Evolutionary conservation across 2,113 vertebrate genomes (phyloP), one percentile per base, ranked within the genome.

Genomic region (Gymnobelideus leadbeateri): DNA sequence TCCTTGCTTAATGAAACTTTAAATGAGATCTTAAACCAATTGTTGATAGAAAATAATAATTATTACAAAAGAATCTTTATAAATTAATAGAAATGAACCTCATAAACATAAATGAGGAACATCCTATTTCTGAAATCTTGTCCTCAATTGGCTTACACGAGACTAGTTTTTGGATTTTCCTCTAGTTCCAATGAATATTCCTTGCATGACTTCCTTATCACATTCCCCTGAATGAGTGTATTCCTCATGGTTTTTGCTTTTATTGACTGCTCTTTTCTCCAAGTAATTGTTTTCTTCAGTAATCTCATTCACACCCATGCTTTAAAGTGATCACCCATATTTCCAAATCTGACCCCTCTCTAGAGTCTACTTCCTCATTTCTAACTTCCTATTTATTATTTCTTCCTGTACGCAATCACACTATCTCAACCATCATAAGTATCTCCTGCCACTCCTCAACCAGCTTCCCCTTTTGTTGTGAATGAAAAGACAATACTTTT

Each of bases 1-100:
- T 94, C 46, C 12, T 92, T 94, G 94, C 51, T 95, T 92, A 96
- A 91, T 89, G 31, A 26, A 95, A 49, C 4, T 52, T 89, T 97
- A 89, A 96, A 91, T 95, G 54, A 46, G n/a, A 92, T 16, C 37
- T 92, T 24, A 89, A 47, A 28, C 12, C 11, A 77, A 77, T 37
- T 24, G 90, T 91, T 77, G 43, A 93, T 68, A n/a, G 51, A 24
- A 91, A 92, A 28, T 68, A 61, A 43, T 9, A 19, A 11, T 89
- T 26, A 91, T 57, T 46, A 53, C 57, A 89, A 89, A 26, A 53
- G 19, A 37, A 77, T 77, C 31, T 4, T 77, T 77, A 77, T 77
- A 77, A 77, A 77, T 77, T 23, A n/a, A 43, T 8, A 19, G n/a
- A 84, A 84, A 43, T 21, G 19, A 84, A 23, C 7, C n/a, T 7